phyloP scores from a whole-genome alignment of 2,113 vertebrate species.

The Phalacrocorax brasilianus region DNA sequence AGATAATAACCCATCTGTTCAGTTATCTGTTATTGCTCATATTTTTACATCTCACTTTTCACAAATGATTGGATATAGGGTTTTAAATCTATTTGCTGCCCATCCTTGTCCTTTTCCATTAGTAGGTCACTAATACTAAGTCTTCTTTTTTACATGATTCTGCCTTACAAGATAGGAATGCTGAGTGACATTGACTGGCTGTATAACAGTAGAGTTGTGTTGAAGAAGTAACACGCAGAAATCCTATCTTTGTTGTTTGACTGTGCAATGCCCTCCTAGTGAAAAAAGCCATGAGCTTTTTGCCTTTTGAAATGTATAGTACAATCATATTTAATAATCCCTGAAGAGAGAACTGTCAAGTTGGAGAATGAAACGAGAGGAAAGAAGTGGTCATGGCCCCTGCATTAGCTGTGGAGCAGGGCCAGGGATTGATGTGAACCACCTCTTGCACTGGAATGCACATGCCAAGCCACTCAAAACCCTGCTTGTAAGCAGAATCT shows the following conservation, averaged over 20 bases:
- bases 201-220: background rate
- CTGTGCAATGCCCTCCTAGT: background rate
- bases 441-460: background rate
- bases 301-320: background rate
- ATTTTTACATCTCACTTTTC: background rate
- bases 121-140: background rate
- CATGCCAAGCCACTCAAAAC: background rate
- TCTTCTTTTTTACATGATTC: background rate
- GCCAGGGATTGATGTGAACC: background rate
- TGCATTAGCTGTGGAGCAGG: background rate
- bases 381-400: background rate
- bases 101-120: background rate
- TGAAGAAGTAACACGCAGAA: background rate
- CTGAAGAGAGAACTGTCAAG: background rate
- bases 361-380: background rate
- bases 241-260: background rate
- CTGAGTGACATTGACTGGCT: background rate
- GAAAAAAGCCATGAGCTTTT: background rate
- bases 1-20: background rate
- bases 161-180: background rate
- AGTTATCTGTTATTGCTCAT: background rate
- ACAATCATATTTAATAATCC: background rate
- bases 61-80: background rate
- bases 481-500: background rate
- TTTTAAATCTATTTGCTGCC: background rate